These are phyloP conservation scores for Callinectes sapidus DNA, from an alignment of 2,888 invertebrate species.

Conservation along the genomic window DNA sequence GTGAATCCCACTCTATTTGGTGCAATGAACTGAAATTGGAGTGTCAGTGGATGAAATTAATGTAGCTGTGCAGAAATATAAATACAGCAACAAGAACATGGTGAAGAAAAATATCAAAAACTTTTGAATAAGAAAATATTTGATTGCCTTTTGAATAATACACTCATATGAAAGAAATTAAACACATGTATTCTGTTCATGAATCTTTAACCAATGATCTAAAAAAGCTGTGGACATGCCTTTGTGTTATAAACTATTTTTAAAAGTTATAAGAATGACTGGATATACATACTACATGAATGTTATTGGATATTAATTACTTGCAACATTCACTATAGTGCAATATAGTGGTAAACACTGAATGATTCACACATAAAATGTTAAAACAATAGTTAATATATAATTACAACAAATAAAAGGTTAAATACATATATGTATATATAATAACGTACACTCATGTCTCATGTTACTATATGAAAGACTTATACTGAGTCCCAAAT, in stretches of 20 bases:
- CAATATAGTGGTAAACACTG: not conserved
- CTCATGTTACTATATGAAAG: conserved; percentile 16
- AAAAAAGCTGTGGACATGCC: not conserved
- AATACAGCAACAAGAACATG: not conserved
- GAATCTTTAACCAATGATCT: not conserved
- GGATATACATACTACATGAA: not conserved
- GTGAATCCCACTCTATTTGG: not conserved
- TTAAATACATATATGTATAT: not conserved
- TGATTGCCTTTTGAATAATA: not conserved
- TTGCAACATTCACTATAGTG: not conserved
- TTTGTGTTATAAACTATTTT: not conserved
- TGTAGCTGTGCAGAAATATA: not conserved
- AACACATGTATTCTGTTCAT: not conserved
- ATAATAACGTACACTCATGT: not conserved
- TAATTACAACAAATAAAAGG: not conserved
- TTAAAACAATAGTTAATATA: not conserved
- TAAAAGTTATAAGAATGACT: not conserved
- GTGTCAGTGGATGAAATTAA: not conserved
- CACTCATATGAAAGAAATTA: not conserved
- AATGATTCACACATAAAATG: not conserved
- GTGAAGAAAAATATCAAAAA: not conserved
- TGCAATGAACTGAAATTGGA: not conserved
- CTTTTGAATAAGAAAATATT: not conserved
- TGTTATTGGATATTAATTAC: not conserved
- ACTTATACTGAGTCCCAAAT: not conserved